Percentiles rank a stretch among this genome's conserved stretches.
Conservation (phyloP, 2,113 vertebrate genomes). For the Semicossyphus pulcher region DNA sequence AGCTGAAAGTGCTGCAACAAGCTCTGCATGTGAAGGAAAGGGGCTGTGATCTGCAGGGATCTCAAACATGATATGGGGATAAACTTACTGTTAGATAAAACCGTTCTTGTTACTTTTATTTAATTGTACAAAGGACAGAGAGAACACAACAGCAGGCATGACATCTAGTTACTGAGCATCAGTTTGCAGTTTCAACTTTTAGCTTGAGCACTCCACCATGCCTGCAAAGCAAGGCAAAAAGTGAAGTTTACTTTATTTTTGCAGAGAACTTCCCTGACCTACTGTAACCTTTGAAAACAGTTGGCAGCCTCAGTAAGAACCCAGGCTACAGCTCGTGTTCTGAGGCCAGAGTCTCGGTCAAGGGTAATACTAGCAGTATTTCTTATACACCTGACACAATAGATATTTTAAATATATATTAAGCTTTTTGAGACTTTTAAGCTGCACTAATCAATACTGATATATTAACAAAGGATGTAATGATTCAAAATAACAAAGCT, state of each 20-base stretch:
- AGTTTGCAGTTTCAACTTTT: background rate
- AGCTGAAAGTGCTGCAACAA: conserved; percentile 25
- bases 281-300: background rate
- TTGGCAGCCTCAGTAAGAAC: background rate
- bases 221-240: conserved; percentile 13
- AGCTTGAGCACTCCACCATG: background rate
- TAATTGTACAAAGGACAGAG: background rate
- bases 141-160: background rate
- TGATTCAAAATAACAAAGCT: too few species aligned
- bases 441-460: too few species aligned
- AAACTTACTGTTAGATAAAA: conserved; percentile 3
- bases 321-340: background rate
- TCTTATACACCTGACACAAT: too few species aligned
- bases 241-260: conserved; percentile 4
- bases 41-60: background rate
- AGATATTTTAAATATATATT: too few species aligned
- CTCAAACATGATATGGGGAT: conserved; percentile 12
- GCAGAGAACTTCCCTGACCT: conserved; percentile 6
- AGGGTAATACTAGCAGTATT: background rate
- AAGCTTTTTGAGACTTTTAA: too few species aligned
- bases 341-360: background rate
- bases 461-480: too few species aligned
- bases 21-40: conserved; percentile 36
- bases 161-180: conserved; percentile 4
- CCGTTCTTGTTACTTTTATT: background rate